These are phyloP conservation scores for Prunella himalayana DNA, from an alignment of 2,113 vertebrate species.

Conservation along the genomic window DNA sequence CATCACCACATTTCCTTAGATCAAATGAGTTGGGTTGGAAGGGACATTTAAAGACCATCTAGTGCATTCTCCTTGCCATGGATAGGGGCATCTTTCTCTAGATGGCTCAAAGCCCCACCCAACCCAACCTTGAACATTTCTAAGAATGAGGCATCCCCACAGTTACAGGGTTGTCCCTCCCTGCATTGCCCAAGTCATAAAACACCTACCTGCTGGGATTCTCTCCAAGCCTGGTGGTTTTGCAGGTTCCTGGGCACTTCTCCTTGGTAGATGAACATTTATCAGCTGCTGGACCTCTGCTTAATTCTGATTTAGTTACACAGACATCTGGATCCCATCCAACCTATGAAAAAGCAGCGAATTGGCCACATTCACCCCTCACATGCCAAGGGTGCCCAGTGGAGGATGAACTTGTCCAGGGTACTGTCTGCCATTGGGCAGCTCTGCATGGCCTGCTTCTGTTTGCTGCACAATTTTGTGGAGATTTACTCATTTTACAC, in stretches of 20 bases:
- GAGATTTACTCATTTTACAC: background rate
- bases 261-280: background rate
- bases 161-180: background rate
- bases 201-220: background rate
- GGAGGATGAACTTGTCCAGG: background rate
- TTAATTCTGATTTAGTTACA: background rate
- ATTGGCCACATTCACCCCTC: fast-evolving
- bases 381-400: background rate
- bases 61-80: background rate
- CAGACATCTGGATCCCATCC: background rate
- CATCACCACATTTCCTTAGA: background rate
- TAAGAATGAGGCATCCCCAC: background rate
- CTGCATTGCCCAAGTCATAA: background rate
- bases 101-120: background rate
- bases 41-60: background rate
- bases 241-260: background rate
- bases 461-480: background rate
- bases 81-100: background rate
- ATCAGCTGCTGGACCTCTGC: background rate
- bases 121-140: background rate
- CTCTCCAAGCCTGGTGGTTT: background rate
- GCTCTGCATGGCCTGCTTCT: background rate
- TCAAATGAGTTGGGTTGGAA: background rate
- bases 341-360: background rate
- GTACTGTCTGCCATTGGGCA: background rate